These are phyloP conservation scores for Chirona hameri DNA, from an alignment of 2,888 invertebrate species.

Conservation along the genomic window DNA sequence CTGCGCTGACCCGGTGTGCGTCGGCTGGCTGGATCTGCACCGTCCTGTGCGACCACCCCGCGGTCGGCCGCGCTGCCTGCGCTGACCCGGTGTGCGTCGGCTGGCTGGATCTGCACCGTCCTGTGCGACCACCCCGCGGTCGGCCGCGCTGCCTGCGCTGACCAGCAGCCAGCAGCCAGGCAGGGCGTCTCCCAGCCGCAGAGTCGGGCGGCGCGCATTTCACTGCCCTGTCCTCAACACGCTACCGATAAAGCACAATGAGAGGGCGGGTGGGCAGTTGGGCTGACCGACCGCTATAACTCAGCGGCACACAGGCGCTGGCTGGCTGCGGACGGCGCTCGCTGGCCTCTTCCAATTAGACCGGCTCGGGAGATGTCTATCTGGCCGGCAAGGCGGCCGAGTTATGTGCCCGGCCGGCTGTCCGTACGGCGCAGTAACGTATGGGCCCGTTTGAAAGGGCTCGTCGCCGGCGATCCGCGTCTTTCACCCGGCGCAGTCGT, in stretches of 20 bases:
- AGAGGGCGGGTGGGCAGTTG: background rate
- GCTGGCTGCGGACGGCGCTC: background rate
- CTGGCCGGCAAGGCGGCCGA: background rate
- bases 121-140: too few species aligned
- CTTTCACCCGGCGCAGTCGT: background rate
- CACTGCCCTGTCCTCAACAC: too few species aligned
- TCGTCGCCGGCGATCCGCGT: background rate
- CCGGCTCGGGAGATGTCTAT: background rate
- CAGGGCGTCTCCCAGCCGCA: too few species aligned
- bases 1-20: too few species aligned
- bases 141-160: too few species aligned
- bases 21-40: too few species aligned
- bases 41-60: too few species aligned
- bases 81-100: too few species aligned
- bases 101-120: too few species aligned
- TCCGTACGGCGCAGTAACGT: background rate
- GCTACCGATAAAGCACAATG: constrained; percentile 2
- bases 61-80: too few species aligned
- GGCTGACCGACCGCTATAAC: background rate
- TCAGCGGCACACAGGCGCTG: background rate
- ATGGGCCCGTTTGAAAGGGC: background rate
- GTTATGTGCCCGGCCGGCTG: background rate
- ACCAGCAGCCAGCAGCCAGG: too few species aligned
- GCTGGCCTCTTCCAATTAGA: constrained; percentile 6
- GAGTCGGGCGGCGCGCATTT: too few species aligned